Evolutionary conservation across 2,888 invertebrate genomes (phyloP), one percentile per base, ranked within the genome.

Genomic region (Diaphora mendica): DNA sequence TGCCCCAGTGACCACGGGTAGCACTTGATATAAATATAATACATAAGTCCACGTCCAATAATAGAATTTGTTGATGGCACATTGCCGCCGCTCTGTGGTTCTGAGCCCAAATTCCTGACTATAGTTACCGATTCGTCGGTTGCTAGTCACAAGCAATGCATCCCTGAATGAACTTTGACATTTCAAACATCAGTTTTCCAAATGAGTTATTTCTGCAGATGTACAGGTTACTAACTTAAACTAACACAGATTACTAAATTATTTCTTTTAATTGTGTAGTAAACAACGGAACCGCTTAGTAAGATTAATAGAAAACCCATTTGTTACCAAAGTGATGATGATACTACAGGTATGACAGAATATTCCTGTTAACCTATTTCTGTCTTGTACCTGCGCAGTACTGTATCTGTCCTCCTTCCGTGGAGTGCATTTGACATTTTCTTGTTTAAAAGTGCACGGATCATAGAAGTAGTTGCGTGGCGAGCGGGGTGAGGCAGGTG

Each of bases 401-500:
- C 23, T 26, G 69, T 69, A 69, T 73, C 70, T 71, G 70, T 75
- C 73, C 64, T 80, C 74, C 73, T 71, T 74, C 78, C 79, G 85
- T 86, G 86, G 85, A 88, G 88, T 92, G 90, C 90, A 91, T 94
- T 91, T 93, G 93, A 92, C 90, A 93, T 93, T 93, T 92, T 92
- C 89, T 90, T 87, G 90, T 92, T 91, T 91, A 93, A 94, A 94
- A 94, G 91, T 93, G 94, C 94, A 94, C 90, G 89, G 93, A 90
- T 93, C 91, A 91, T 91, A 92, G 93, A 91, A 91, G 93, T 92
- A 93, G 94, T 89, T 93, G 92, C 91, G 93, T 89, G 83, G 86
- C 84, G 81, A 78, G 85, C 85, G 84, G 86, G 84, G 88, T 66
- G 82, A 80, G 77, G 85, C 70, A 80, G 74, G 79, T 79, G 79